Conservation (phyloP, 2,113 vertebrate genomes). For the Kobus ellipsiprymnus region DNA sequence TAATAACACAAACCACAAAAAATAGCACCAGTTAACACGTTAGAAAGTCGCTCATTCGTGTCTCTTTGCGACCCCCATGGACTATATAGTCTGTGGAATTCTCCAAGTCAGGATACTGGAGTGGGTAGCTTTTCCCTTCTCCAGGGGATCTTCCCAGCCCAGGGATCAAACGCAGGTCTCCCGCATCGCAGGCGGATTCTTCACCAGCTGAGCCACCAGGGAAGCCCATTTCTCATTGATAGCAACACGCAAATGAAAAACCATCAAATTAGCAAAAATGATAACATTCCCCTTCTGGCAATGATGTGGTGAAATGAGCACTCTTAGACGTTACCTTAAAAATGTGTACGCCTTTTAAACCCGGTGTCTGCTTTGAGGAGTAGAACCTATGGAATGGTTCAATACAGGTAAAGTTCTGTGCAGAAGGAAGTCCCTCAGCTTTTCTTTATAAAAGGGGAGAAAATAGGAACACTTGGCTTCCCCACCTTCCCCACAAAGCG, state of each 20-base stretch:
- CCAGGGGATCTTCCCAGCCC: not conserved
- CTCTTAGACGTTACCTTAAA: fast-evolving
- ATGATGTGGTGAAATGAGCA: not conserved
- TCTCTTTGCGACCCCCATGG: not conserved
- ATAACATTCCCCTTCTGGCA: not conserved
- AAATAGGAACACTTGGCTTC: too few species aligned
- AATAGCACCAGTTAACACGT: not conserved
- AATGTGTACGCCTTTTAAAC: not conserved
- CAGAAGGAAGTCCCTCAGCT: too few species aligned
- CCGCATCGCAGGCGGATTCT: not conserved
- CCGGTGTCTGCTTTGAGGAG: not conserved
- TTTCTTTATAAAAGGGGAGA: too few species aligned
- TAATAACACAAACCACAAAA: not conserved
- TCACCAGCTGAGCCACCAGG: not conserved
- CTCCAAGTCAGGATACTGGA: not conserved
- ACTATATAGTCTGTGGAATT: not conserved
- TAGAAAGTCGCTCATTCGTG: not conserved
- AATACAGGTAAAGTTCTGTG: not conserved
- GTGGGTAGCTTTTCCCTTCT: not conserved
- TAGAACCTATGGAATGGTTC: too few species aligned
- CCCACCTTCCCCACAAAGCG: fast-evolving
- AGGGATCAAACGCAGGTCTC: not conserved
- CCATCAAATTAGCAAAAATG: not conserved
- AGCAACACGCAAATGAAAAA: not conserved
- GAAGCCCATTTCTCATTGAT: not conserved